Base-by-base conservation (phyloP, 37 sponge, comb jelly and placozoan species). In the Chondrosia reniformis region DNA sequence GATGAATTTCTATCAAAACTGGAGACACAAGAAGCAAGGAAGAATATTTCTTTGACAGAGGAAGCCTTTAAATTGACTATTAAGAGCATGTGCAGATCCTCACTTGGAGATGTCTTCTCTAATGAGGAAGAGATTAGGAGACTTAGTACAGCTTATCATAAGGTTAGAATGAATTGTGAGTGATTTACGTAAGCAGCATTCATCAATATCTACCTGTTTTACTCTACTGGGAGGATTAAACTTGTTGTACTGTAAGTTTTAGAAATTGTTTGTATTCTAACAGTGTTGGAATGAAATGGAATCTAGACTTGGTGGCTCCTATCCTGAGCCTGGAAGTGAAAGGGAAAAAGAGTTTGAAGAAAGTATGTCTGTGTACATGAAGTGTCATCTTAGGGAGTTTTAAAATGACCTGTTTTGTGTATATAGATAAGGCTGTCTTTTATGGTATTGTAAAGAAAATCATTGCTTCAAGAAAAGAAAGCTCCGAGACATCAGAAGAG, bases 51-150 rank as follows among this genome's bases (percentile, higher is more conserved):
- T 17, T 36, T 92, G 4, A 28, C 28, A 24, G 63, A 79, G 56
- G 79, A 77, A 21, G 44, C 52, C 43, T 81, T 92, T 63, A 54
- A 87, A 33, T 78, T 92, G 76, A 83, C 93, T 32, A 92, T 92
- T 34, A 85, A 89, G 42, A 83, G 86, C 27, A 85, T 92, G 34
- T 33, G 61, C 45, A 67, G 81, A 6, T 76, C 80, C 1, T 84
- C 86, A 37, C 57, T 92, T 57, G 84, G 86, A 37, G 81, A 89
- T 33, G 62, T 79, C 28, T 85, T 86, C 63, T 61, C 81, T 41
- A 52, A 67, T 44, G 44, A 83, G 3, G 77, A 84, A 3, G 87
- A 89, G 57, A 67, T 87, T 33, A 65, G 82, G 27, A 37, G 36
- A 63, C 45, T 87, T 55, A 65, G 87, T 19, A 45, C 40, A 24